A percentile compares a stretch with the other conserved stretches of the same genome.
Evolutionary conservation across 1,140 invertebrate species (phyloP).

Genomic region (Heliothis virescens): DNA sequence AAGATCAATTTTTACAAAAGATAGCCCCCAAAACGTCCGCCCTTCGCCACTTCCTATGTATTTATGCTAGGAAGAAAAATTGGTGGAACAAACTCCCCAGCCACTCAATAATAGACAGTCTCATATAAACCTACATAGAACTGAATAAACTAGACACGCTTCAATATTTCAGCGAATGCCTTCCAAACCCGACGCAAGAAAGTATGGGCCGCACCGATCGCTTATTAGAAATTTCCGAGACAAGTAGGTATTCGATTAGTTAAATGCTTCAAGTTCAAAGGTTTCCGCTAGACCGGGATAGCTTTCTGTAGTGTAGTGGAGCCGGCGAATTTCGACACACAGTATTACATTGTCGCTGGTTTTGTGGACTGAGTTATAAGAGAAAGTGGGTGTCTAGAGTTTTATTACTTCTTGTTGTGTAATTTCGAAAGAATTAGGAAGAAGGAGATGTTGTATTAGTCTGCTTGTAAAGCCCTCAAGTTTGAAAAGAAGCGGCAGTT

Average conservation of each 20-base stretch:
- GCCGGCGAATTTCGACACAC: slow-evolving; percentile 54
- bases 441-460: too few relatives aligned
- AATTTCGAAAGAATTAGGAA: too few relatives aligned
- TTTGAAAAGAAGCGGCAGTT: too few relatives aligned
- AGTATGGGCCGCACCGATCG: slow-evolving; percentile 26
- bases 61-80: too few relatives aligned
- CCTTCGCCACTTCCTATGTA: too few relatives aligned
- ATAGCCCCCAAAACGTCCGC: too few relatives aligned
- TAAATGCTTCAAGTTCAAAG: slow-evolving; percentile 55
- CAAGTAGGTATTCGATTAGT: slow-evolving; percentile 58
- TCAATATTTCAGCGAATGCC: slow-evolving; percentile 15
- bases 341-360: slow-evolving; percentile 52
- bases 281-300: slow-evolving; percentile 38
- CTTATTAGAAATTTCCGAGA: slow-evolving; percentile 49
- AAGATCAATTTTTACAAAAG: too few relatives aligned
- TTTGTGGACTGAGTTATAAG: slow-evolving; percentile 7
- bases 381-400: not conserved
- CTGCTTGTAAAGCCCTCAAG: too few relatives aligned
- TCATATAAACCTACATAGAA: not conserved
- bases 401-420: too few relatives aligned
- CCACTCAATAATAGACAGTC: not conserved
- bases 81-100: too few relatives aligned
- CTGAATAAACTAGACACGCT: not conserved
- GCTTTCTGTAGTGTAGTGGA: slow-evolving; percentile 39
- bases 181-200: slow-evolving; percentile 12